phyloP scores from a whole-genome alignment of 2,888 invertebrate genomes.

The Deroplatys truncata region DNA sequence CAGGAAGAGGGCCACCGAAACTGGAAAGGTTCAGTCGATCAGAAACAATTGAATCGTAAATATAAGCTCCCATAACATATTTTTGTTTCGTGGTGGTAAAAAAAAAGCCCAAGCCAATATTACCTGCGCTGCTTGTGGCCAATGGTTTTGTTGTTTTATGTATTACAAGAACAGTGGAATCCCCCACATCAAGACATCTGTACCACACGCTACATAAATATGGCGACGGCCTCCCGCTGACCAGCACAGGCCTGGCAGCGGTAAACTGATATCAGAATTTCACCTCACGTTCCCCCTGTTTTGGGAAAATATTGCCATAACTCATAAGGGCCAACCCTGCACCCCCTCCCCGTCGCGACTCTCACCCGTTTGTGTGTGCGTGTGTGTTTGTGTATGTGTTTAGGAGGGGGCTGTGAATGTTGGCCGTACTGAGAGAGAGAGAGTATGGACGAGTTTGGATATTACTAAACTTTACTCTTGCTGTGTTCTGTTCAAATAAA shows the following conservation, averaged over 20 bases:
- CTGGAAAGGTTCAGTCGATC: neutral
- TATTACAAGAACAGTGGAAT: neutral
- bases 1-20: neutral
- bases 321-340: conserved; percentile 12
- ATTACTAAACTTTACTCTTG: conserved; percentile 6
- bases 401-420: neutral
- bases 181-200: neutral
- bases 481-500: neutral
- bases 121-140: neutral
- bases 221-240: conserved; percentile 6
- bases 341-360: neutral
- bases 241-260: neutral
- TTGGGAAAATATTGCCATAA: conserved; percentile 26
- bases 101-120: neutral
- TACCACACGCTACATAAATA: conserved; percentile 4
- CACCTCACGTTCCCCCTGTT: conserved; percentile 21
- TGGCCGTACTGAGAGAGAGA: neutral
- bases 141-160: neutral
- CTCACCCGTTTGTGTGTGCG: neutral
- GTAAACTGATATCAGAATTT: conserved; percentile 20
- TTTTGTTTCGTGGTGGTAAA: neutral
- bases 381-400: neutral
- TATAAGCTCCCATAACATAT: neutral
- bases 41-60: neutral
- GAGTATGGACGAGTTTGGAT: conserved; percentile 7